Percentiles rank a stretch among this genome's conserved stretches.
These are phyloP conservation scores for Callionymus lyra DNA, from an alignment of 2,113 vertebrate species.

Conservation along the genomic window DNA sequence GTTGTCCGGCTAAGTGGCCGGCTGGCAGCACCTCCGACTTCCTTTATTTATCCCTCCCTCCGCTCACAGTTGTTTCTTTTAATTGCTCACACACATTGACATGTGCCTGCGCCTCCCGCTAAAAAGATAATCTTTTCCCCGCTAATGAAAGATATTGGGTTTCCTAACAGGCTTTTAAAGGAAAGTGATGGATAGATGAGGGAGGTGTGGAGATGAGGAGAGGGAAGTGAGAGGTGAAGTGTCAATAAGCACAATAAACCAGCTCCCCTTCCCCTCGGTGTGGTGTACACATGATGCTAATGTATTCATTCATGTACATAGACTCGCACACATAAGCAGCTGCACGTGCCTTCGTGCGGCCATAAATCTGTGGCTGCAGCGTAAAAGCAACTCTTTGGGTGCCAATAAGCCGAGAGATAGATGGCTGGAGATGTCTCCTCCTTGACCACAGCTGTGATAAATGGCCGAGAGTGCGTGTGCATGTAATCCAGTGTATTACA, in stretches of 20 bases:
- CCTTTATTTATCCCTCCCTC: too few species aligned
- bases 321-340: constrained; percentile 8
- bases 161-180: constrained; percentile 66
- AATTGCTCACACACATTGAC: too few species aligned
- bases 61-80: too few species aligned
- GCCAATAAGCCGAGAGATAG: constrained; percentile 53
- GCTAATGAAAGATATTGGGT: constrained; percentile 66
- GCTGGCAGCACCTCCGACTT: too few species aligned
- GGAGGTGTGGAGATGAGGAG: constrained; percentile 19
- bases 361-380: constrained; percentile 53
- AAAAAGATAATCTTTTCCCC: constrained; percentile 63
- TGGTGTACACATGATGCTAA: constrained; percentile 35
- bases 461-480: constrained; percentile 31
- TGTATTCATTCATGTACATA: constrained; percentile 29
- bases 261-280: constrained; percentile 37
- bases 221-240: constrained; percentile 35
- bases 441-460: constrained; percentile 53
- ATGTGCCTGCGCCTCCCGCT: constrained; percentile 21
- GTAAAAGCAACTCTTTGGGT: constrained; percentile 55
- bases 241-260: constrained; percentile 55
- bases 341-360: constrained; percentile 15
- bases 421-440: constrained; percentile 52
- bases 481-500: constrained; percentile 41
- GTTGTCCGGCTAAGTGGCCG: too few species aligned
- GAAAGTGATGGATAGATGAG: constrained; percentile 51